Evolutionary conservation across 1,140 invertebrate species (phyloP).

Genomic region (Drosophila biarmipes): DNA sequence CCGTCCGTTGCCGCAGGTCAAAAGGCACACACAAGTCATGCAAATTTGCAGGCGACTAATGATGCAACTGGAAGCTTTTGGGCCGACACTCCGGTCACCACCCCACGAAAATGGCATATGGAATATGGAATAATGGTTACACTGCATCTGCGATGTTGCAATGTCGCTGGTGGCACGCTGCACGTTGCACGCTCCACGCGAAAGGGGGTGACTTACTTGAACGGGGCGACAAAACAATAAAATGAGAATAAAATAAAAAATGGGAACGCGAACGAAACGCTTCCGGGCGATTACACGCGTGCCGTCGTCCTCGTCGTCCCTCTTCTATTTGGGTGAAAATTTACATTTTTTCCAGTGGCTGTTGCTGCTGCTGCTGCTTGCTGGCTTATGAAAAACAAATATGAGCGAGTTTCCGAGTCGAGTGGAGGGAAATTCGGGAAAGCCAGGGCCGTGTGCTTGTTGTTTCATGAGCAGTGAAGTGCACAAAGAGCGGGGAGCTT

Average conservation of each 20-base stretch:
- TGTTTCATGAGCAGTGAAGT: constrained; percentile 72
- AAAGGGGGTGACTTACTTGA: constrained; percentile 41
- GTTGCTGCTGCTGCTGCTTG: constrained; percentile 2
- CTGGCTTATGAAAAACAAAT: constrained; percentile 73
- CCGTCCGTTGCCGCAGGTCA: constrained; percentile 51
- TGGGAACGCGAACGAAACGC: constrained; percentile 51
- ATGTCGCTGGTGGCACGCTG: constrained; percentile 30
- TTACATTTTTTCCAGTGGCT: constrained; percentile 70
- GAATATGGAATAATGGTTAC: constrained; percentile 5
- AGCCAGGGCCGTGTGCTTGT: constrained; percentile 36
- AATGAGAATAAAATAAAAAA: constrained; percentile 7
- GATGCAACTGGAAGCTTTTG: constrained; percentile 35
- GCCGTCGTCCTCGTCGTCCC: constrained; percentile 33
- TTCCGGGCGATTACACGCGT: constrained; percentile 80
- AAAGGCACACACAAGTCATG: constrained; percentile 43
- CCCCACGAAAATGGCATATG: constrained; percentile 1
- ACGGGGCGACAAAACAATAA: constrained; percentile 33
- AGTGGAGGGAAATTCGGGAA: constrained; percentile 29
- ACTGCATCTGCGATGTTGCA: constrained; percentile 27
- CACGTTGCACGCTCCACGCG: constrained; percentile 12
- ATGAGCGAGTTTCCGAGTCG: constrained; percentile 27
- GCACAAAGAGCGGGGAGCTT: constrained; percentile 68
- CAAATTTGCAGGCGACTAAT: constrained; percentile 48
- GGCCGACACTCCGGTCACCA: not conserved
- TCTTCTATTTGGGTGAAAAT: constrained; percentile 75